phyloP scores from a whole-genome alignment of 2,888 invertebrate genomes.

The Melangyna quadrimaculata region DNA sequence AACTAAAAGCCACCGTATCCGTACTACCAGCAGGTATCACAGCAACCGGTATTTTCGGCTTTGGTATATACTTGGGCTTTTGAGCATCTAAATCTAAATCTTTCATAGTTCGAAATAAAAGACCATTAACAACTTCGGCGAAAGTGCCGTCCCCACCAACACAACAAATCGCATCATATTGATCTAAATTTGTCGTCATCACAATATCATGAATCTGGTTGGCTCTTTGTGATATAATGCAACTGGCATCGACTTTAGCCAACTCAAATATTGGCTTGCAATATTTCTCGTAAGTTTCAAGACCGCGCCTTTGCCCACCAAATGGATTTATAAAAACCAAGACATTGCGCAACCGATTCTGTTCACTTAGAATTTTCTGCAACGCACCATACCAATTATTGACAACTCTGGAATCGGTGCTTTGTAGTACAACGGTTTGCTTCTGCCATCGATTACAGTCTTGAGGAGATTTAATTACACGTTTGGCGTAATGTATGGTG shows the following conservation, averaged over 20 bases:
- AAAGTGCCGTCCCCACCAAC: slow-evolving; percentile 95
- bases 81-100: slow-evolving; percentile 77
- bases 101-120: slow-evolving; percentile 83
- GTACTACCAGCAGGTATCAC: slow-evolving; percentile 88
- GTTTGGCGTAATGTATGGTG: slow-evolving; percentile 83
- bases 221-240: slow-evolving; percentile 87
- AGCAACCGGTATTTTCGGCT: slow-evolving; percentile 81
- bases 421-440: slow-evolving; percentile 83
- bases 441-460: slow-evolving; percentile 84
- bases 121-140: slow-evolving; percentile 89
- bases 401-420: slow-evolving; percentile 84
- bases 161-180: slow-evolving; percentile 87
- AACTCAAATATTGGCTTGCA: slow-evolving; percentile 86
- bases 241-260: slow-evolving; percentile 85
- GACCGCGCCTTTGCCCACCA: slow-evolving; percentile 89
- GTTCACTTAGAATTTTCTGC: slow-evolving; percentile 78
- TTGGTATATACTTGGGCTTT: slow-evolving; percentile 78
- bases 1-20: slow-evolving; percentile 89
- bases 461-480: slow-evolving; percentile 80
- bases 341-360: slow-evolving; percentile 85
- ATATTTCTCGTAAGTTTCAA: slow-evolving; percentile 87
- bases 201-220: slow-evolving; percentile 88
- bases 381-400: slow-evolving; percentile 85
- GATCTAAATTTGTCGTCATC: slow-evolving; percentile 83
- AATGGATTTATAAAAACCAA: slow-evolving; percentile 92